Percentiles rank a stretch among this genome's conserved stretches.
Conservation (phyloP, 2,797 vertebrate species). For the Anabacerthia variegaticeps region DNA sequence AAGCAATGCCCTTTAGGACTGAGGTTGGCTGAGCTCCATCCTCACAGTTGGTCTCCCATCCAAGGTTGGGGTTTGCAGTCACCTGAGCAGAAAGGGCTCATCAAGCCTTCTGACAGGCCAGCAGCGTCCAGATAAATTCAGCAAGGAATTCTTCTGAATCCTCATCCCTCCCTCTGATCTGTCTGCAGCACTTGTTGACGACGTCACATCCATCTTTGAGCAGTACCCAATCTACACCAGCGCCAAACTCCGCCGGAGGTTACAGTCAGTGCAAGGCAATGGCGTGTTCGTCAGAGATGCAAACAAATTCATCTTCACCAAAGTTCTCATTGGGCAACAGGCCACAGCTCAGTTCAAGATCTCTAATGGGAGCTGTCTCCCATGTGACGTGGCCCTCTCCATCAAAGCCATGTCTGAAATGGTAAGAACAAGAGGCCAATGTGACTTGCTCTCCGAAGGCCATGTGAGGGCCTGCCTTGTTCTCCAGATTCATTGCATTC, state of each 20-base stretch:
- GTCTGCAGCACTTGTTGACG: conserved; percentile 69
- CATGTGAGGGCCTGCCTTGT: not conserved
- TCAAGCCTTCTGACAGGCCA: not conserved
- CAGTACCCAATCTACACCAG: conserved; percentile 85
- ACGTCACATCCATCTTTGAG: conserved; percentile 84
- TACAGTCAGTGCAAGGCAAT: conserved; percentile 69
- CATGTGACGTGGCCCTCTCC: conserved; percentile 78
- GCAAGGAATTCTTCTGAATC: not conserved
- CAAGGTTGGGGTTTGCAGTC: not conserved
- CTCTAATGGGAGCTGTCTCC: conserved; percentile 80
- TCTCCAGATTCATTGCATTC: not conserved
- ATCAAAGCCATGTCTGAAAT: conserved; percentile 74
- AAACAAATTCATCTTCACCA: conserved; percentile 88
- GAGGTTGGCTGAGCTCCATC: not conserved
- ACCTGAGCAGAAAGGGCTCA: not conserved
- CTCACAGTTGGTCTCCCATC: not conserved
- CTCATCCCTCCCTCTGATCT: conserved; percentile 56
- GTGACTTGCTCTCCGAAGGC: not conserved
- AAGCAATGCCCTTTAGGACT: not conserved
- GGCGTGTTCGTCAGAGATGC: conserved; percentile 86
- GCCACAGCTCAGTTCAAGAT: conserved; percentile 86
- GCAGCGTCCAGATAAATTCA: not conserved
- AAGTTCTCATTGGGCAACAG: conserved; percentile 79
- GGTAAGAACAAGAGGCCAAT: conserved; percentile 69
- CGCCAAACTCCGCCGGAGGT: conserved; percentile 66